Evolutionary conservation across 2,888 invertebrate species (phyloP), one percentile per base, ranked within the genome.

Genomic region (Cataglyphis albicans): DNA sequence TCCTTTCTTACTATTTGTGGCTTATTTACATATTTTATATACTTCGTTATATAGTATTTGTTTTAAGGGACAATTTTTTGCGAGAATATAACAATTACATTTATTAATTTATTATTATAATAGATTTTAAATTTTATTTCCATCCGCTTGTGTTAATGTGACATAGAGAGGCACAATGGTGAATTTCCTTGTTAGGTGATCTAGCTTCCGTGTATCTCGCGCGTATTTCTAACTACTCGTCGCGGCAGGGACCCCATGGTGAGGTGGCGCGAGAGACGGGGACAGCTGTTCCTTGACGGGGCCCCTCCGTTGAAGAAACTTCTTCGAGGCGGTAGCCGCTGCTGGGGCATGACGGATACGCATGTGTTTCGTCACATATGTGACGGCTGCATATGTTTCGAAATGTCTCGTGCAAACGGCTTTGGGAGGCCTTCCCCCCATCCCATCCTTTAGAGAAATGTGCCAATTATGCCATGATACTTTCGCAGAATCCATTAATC

Each of bases 271-370:
- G 86, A 86, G 84, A 85, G 86, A 86, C 55, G 48, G 67, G 25
- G 80, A 89, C 90, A 89, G 89, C 89, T 89, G 89, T 67, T 74
- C 63, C 61, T 80, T 68, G 86, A 86, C 84, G 81, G 67, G 89
- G 84, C 82, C 48, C 7, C 88, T 86, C 85, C 88, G 18, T 18
- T 57, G 32, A 25, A 57, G 85, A 73, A 89, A 83, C 83, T 88
- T 88, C 89, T 88, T 87, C 88, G 78, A 88, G 85, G 89, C 81
- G 82, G 41, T 48, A 78, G 65, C 84, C 68, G 65, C 81, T 74
- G 85, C 83, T 83, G 84, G 72, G 86, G 81, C 64, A 85, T 67
- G 63, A 64, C 55, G 59, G 74, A 32, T 35, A 32, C 84, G 84
- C 89, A 86, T 82, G 78, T 89, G 84, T 89, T 74, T 84, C 81